A percentile compares a stretch with the other conserved stretches of the same genome.
Conservation (phyloP, 2,888 invertebrate species). For the Galeruca laticollis region DNA sequence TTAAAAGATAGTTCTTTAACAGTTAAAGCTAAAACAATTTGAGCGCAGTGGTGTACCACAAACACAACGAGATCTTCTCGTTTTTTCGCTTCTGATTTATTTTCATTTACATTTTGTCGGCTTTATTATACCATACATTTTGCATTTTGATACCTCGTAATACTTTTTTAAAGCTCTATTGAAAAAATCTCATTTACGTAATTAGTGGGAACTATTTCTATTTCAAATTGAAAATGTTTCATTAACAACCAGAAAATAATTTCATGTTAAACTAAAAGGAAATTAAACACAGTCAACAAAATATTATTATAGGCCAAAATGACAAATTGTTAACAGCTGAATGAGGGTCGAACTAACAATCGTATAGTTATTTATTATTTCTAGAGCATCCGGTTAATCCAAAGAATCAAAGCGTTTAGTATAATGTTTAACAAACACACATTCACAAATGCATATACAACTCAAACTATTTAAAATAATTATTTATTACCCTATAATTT, state of each 20-base stretch:
- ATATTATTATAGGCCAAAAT: conserved; percentile 2
- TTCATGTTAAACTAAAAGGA: neutral
- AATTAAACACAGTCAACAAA: neutral
- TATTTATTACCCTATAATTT: neutral
- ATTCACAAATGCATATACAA: neutral
- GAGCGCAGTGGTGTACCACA: no score
- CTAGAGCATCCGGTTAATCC: conserved; percentile 2
- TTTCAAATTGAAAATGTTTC: no score
- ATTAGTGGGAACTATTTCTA: no score
- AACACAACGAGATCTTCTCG: no score
- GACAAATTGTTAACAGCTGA: conserved; percentile 10
- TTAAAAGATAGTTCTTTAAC: no score
- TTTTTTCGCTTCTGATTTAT: no score
- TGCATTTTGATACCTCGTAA: no score
- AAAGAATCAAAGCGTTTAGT: conserved; percentile 1
- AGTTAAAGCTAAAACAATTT: no score
- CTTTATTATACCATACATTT: no score
- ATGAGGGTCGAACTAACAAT: conserved; percentile 9
- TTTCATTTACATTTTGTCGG: no score
- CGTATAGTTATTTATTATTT: conserved; percentile 5
- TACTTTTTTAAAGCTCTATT: no score
- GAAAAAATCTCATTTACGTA: no score
- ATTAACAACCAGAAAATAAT: neutral
- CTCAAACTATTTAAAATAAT: conserved; percentile 2
- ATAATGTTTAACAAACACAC: neutral